Conservation (phyloP, 2,797 vertebrate species). For the Dryobates pubescens region DNA sequence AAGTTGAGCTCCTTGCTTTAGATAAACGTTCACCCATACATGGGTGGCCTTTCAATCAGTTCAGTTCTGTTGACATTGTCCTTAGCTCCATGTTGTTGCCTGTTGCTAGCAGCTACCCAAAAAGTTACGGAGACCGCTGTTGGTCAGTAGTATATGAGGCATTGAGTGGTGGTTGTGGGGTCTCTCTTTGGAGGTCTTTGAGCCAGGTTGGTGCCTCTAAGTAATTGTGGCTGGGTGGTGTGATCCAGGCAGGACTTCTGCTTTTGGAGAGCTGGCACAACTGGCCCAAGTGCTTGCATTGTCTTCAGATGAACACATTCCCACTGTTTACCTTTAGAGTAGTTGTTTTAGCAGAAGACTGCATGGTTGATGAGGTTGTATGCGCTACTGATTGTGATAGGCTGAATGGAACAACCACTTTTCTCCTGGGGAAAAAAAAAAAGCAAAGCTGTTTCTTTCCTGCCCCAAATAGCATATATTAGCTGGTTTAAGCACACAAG, state of each 20-base stretch:
- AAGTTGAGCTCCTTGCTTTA: neutral
- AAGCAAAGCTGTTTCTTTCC: neutral
- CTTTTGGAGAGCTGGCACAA: neutral
- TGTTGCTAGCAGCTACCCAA: neutral
- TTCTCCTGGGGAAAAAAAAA: neutral
- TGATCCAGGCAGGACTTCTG: neutral
- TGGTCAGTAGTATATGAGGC: neutral
- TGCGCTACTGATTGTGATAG: neutral
- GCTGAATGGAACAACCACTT: neutral
- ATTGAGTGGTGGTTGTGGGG: neutral
- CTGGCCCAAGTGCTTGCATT: neutral
- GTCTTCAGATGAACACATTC: neutral
- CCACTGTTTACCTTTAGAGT: neutral
- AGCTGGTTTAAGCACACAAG: neutral
- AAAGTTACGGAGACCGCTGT: neutral
- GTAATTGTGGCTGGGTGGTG: neutral
- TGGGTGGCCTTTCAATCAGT: neutral
- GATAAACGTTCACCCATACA: neutral
- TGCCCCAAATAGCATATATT: neutral
- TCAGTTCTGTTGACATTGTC: neutral
- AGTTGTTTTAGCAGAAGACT: neutral
- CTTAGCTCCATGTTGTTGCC: neutral
- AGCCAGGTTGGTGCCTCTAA: neutral
- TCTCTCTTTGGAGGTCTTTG: neutral
- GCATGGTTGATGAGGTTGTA: neutral